Evolutionary conservation across 2,797 vertebrate species (phyloP).

Genomic region (Heterohyrax brucei): DNA sequence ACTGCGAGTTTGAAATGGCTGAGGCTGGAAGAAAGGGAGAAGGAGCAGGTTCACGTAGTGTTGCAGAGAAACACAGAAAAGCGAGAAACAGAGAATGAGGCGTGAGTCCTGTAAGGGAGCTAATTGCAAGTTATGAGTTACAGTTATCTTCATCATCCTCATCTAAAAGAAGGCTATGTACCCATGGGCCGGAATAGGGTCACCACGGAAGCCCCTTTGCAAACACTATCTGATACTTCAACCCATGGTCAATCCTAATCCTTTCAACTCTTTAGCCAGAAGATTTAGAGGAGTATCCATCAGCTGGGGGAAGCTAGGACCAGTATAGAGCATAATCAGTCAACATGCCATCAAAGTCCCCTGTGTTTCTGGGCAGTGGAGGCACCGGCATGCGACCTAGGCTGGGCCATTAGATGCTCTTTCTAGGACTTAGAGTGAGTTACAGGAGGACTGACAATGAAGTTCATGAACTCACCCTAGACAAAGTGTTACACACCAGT

Average conservation of each 20-base stretch:
- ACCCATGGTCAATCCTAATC: background rate
- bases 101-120: background rate
- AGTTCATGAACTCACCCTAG: no score
- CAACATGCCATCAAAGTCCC: background rate
- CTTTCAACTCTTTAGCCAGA: background rate
- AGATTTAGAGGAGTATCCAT: background rate
- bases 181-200: background rate
- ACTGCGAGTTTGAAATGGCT: constrained; percentile 5
- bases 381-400: background rate
- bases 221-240: constrained; percentile 37
- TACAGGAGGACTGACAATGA: background rate
- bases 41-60: constrained; percentile 23
- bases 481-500: no score
- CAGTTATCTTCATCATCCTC: constrained; percentile 20
- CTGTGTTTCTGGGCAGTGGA: background rate
- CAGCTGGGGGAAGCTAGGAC: background rate
- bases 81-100: background rate
- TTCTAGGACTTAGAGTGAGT: constrained; percentile 4
- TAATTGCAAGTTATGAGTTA: background rate
- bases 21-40: constrained; percentile 24
- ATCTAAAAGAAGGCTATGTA: background rate
- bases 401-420: background rate
- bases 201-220: background rate
- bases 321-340: constrained; percentile 19
- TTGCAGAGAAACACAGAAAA: constrained; percentile 24